Conservation (phyloP, 1,140 invertebrate species). For the Orchestia grillus region DNA sequence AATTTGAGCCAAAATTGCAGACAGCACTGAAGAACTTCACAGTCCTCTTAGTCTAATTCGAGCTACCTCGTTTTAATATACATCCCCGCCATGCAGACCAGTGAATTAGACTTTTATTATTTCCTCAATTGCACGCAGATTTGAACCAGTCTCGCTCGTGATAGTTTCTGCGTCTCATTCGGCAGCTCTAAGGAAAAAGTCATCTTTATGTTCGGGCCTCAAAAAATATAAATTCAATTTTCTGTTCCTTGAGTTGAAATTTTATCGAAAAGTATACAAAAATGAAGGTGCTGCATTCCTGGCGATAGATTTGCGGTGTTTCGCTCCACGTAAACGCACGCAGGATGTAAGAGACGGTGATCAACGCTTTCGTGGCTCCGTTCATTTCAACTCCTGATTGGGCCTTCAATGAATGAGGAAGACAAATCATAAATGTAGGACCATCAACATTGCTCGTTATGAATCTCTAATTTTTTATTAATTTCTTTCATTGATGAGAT, state of each 20-base stretch:
- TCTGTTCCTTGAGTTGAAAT: not conserved
- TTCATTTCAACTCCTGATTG: not conserved
- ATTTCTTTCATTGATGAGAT: too few relatives aligned
- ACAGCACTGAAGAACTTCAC: constrained; percentile 24
- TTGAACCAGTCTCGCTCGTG: not conserved
- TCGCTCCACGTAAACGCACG: not conserved
- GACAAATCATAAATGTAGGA: not conserved
- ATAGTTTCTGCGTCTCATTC: not conserved
- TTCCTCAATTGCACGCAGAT: constrained; percentile 43
- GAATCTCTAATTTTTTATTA: not conserved
- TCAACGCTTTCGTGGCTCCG: not conserved
- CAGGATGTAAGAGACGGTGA: not conserved
- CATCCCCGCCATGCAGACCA: not conserved
- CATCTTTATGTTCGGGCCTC: not conserved
- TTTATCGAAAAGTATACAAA: not conserved
- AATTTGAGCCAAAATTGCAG: not conserved
- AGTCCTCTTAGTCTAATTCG: constrained; percentile 40
- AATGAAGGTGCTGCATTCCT: not conserved
- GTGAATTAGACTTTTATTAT: constrained; percentile 37
- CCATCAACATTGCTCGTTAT: not conserved
- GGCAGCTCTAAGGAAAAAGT: not conserved
- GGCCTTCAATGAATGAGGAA: not conserved
- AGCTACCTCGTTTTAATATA: constrained; percentile 17
- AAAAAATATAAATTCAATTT: not conserved
- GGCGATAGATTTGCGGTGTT: not conserved